phyloP scores from a whole-genome alignment of 1,140 invertebrate genomes.

The Zophobas morio region DNA sequence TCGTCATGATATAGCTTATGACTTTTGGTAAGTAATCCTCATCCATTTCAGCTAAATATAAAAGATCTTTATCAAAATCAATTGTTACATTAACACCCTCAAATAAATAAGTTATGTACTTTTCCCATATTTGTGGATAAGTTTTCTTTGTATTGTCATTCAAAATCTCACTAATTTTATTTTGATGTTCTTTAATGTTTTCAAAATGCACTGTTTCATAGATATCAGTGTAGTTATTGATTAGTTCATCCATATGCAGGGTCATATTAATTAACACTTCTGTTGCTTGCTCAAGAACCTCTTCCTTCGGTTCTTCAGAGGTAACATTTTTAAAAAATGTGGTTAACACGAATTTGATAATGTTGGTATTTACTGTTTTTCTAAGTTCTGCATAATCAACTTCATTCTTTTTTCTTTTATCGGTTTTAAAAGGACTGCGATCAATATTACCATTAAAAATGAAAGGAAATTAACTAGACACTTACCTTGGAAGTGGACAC shows the following conservation, averaged over 20 bases:
- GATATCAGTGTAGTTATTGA: neutral
- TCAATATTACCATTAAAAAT: neutral
- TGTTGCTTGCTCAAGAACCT: slow-evolving; percentile 53
- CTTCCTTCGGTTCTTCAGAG: slow-evolving; percentile 45
- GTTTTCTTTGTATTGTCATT: slow-evolving; percentile 45
- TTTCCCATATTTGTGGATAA: slow-evolving; percentile 72
- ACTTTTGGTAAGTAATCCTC: slow-evolving; percentile 75
- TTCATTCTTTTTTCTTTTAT: slow-evolving; percentile 3
- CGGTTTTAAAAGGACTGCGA: slow-evolving; percentile 23
- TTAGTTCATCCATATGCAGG: slow-evolving; percentile 42
- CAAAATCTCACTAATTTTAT: slow-evolving; percentile 19
- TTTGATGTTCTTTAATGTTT: slow-evolving; percentile 23
- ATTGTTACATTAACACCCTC: slow-evolving; percentile 69
- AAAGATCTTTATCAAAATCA: slow-evolving; percentile 68
- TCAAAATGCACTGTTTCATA: neutral
- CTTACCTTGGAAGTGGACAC: slow-evolving; percentile 78
- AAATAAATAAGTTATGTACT: slow-evolving; percentile 76
- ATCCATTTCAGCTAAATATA: slow-evolving; percentile 74
- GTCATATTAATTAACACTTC: slow-evolving; percentile 58
- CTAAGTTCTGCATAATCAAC: slow-evolving; percentile 23
- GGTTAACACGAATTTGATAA: slow-evolving; percentile 51
- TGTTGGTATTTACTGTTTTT: slow-evolving; percentile 34
- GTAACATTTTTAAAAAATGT: slow-evolving; percentile 53
- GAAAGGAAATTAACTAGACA: slow-evolving; percentile 2
- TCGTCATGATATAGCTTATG: slow-evolving; percentile 71